Percentiles rank a stretch among this genome's conserved stretches.
Evolutionary conservation across 2,797 vertebrate genomes (phyloP).

Genomic region (Lacerta viridis): DNA sequence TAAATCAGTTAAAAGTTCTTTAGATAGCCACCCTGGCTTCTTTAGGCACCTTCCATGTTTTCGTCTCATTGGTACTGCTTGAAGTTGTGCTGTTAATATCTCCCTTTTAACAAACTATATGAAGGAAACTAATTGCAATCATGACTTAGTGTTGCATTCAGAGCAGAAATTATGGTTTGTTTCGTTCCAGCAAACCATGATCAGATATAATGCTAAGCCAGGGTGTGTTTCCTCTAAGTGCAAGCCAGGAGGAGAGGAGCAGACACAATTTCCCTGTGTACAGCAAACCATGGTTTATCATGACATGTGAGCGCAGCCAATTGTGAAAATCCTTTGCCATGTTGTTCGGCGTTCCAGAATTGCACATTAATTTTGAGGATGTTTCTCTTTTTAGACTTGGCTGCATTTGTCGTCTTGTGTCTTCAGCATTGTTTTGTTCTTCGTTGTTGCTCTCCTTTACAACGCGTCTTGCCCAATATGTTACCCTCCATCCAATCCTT

Average conservation of each 20-base stretch:
- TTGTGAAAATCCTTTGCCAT: neutral
- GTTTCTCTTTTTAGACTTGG: slow-evolving; percentile 87
- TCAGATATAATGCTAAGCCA: neutral
- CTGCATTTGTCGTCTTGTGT: slow-evolving; percentile 92
- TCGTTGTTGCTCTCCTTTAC: slow-evolving; percentile 92
- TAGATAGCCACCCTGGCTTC: no score
- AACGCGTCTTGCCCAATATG: slow-evolving; percentile 93
- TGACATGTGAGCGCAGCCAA: neutral
- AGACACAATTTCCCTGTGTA: neutral
- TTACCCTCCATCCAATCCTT: slow-evolving; percentile 94
- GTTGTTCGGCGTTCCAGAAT: slow-evolving; percentile 20
- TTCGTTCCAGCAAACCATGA: neutral
- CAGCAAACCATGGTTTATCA: neutral
- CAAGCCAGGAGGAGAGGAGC: neutral
- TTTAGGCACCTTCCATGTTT: no score
- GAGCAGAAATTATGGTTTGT: no score
- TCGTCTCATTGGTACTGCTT: no score
- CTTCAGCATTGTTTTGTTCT: slow-evolving; percentile 92
- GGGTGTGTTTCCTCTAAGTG: neutral
- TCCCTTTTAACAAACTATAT: no score
- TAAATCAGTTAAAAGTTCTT: no score
- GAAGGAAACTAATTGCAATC: neutral
- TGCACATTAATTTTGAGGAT: slow-evolving; percentile 20
- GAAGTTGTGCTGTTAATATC: no score
- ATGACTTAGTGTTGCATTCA: neutral